Evolutionary conservation across 2,888 invertebrate species (phyloP).

Genomic region (Conistra vaccinii): DNA sequence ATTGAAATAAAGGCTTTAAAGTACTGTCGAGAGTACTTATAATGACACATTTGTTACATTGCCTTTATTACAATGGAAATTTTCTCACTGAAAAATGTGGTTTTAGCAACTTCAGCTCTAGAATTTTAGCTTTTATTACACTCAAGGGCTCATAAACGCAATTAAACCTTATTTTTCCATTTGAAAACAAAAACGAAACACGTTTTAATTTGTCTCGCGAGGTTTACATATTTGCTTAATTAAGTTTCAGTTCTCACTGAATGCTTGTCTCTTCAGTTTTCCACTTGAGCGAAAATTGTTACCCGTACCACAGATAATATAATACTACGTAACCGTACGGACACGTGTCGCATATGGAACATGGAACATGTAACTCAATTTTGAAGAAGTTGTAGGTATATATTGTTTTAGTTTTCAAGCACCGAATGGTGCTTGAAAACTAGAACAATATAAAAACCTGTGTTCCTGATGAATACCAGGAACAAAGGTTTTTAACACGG

Average conservation of each 20-base stretch:
- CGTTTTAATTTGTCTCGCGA: slow-evolving; percentile 40
- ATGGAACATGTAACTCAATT: slow-evolving; percentile 36
- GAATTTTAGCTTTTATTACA: slow-evolving; percentile 27
- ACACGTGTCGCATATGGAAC: not conserved
- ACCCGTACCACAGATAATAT: no score
- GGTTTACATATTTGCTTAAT: slow-evolving; percentile 57
- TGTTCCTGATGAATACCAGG: no score
- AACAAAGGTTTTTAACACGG: not conserved
- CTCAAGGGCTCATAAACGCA: slow-evolving; percentile 26
- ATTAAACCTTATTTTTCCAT: slow-evolving; percentile 36
- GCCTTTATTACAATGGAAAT: slow-evolving; percentile 10
- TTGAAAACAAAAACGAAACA: slow-evolving; percentile 28
- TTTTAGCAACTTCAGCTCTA: slow-evolving; percentile 4
- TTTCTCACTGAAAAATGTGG: slow-evolving; percentile 8
- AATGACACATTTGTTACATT: not conserved
- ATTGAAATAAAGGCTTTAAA: slow-evolving; percentile 18
- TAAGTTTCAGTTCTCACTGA: slow-evolving; percentile 52
- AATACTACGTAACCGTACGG: no score
- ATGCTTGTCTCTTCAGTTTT: slow-evolving; percentile 25
- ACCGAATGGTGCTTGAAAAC: no score
- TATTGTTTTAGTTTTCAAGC: not conserved
- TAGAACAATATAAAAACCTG: no score
- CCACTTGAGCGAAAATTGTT: slow-evolving; percentile 19
- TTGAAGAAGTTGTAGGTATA: slow-evolving; percentile 1
- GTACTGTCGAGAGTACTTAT: slow-evolving; percentile 1